Evolutionary conservation across 2,797 vertebrate species (phyloP).

Genomic region (Artibeus lituratus): DNA sequence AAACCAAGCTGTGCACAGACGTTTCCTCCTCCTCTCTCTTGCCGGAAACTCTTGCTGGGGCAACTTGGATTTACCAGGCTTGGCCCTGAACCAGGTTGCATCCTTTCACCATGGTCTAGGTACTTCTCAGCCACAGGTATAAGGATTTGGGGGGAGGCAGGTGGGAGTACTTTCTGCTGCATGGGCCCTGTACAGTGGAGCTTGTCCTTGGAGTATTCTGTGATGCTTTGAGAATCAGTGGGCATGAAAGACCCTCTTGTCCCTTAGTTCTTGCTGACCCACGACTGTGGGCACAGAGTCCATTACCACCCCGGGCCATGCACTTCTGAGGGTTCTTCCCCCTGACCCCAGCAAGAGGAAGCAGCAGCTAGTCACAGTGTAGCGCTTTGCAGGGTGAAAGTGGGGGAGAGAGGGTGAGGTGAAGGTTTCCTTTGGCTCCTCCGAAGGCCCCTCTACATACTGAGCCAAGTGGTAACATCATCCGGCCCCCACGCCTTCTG

Average conservation of each 20-base stretch:
- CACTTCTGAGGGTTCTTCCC: not conserved
- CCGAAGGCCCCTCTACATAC: fast-evolving
- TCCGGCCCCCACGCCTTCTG: not conserved
- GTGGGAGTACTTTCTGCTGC: not conserved
- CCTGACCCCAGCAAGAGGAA: too few species aligned
- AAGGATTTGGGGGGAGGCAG: not conserved
- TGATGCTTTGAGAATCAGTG: not conserved
- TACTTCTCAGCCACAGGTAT: not conserved
- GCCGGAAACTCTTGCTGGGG: not conserved
- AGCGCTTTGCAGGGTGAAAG: not conserved
- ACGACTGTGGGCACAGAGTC: too few species aligned
- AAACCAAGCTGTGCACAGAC: not conserved
- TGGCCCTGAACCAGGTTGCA: not conserved
- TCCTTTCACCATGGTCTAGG: not conserved
- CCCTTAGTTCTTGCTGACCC: not conserved
- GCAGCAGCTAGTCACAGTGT: too few species aligned
- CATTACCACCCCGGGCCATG: not conserved
- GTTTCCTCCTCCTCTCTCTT: not conserved
- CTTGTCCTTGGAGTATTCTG: not conserved
- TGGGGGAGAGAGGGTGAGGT: not conserved
- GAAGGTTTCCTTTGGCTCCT: not conserved
- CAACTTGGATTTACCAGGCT: not conserved
- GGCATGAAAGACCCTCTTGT: not conserved
- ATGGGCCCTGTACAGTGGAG: not conserved
- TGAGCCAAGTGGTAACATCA: not conserved